Conservation (phyloP, 92 coral and sea anemone species). For the Umimayanthus chanpuru region DNA sequence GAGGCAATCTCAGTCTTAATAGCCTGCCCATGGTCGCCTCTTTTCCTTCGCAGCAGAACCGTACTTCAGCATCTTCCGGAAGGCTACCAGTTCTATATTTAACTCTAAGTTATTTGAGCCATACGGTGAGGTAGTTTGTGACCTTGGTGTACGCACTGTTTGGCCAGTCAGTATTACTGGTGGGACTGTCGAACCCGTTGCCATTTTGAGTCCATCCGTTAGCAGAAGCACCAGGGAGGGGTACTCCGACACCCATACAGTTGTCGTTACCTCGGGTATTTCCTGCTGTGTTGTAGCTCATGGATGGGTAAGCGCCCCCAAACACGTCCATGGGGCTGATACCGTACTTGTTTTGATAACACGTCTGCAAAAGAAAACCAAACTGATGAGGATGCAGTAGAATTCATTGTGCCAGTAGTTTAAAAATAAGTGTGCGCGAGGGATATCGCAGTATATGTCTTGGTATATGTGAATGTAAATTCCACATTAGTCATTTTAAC, state of each 20-base stretch:
- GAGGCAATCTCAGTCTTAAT: no score
- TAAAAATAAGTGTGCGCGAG: no score
- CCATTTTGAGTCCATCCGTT: conserved; percentile 25
- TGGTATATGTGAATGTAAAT: no score
- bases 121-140: not conserved
- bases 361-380: not conserved
- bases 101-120: not conserved
- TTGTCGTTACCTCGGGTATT: conserved; percentile 12
- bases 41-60: no score
- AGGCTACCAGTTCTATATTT: not conserved
- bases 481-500: no score
- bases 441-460: no score
- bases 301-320: conserved; percentile 24
- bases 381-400: no score
- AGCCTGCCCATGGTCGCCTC: no score
- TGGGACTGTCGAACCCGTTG: conserved; percentile 2
- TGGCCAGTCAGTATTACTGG: conserved; percentile 12
- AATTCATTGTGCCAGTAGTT: no score
- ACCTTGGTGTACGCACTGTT: not conserved
- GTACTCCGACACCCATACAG: conserved; percentile 35
- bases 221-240: not conserved
- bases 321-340: not conserved
- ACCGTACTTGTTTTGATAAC: conserved; percentile 19
- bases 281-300: conserved; percentile 8
- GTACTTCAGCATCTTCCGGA: not conserved